These are phyloP conservation scores for Solea solea DNA, from an alignment of 2,113 vertebrate species.

Conservation along the genomic window DNA sequence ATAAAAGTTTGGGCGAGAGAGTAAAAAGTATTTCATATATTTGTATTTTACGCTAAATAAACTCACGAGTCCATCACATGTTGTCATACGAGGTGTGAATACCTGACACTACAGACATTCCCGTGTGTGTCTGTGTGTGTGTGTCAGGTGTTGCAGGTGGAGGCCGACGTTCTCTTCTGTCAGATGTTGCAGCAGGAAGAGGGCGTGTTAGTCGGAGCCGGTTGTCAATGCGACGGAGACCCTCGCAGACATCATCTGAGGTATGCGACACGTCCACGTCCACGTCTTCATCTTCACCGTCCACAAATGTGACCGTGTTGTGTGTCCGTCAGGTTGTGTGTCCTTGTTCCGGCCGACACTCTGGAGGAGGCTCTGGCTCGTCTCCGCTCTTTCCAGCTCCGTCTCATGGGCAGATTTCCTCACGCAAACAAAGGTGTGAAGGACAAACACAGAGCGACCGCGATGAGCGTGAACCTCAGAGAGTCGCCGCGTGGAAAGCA, in stretches of 20 bases:
- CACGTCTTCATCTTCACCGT: background rate
- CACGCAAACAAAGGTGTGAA: background rate
- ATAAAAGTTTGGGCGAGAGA: too few species aligned
- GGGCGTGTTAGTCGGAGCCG: conserved; percentile 56
- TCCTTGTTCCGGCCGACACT: conserved; percentile 47
- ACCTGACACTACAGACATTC: too few species aligned
- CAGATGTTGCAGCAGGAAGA: conserved; percentile 65
- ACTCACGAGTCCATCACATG: too few species aligned
- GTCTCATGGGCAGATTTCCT: conserved; percentile 15
- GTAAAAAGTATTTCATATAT: too few species aligned
- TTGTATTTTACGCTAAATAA: too few species aligned
- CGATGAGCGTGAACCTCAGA: background rate
- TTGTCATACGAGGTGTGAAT: too few species aligned
- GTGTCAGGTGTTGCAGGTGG: conserved; percentile 34
- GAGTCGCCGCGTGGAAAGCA: background rate
- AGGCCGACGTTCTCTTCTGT: conserved; percentile 66
- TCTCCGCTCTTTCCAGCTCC: conserved; percentile 62
- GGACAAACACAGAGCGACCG: background rate
- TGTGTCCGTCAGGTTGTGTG: conserved; percentile 48
- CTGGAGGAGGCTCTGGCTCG: conserved; percentile 58
- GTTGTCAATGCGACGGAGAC: conserved; percentile 18
- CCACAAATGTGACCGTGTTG: background rate
- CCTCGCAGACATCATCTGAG: conserved; percentile 52
- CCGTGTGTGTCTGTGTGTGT: background rate
- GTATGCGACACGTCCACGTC: conserved; percentile 9